Percentiles rank a stretch among this genome's conserved stretches.
These are phyloP conservation scores for Eumeta japonica DNA, from an alignment of 1,140 invertebrate species.

Conservation along the genomic window DNA sequence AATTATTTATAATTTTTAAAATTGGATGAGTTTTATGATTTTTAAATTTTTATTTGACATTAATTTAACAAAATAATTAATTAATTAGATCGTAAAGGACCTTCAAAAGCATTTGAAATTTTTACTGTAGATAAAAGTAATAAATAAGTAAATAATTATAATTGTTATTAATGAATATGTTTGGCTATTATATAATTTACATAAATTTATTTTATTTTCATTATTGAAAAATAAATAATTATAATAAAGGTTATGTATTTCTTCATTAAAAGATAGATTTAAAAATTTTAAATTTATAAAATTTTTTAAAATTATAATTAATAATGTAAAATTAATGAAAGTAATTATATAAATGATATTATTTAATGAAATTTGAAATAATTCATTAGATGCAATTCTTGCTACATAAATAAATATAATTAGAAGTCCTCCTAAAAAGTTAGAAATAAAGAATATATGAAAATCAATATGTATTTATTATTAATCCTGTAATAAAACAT, in stretches of 20 bases:
- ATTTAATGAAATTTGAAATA: slow-evolving; percentile 42
- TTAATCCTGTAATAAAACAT: slow-evolving; percentile 32
- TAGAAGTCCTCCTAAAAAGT: slow-evolving; percentile 59
- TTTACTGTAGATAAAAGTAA: slow-evolving; percentile 51
- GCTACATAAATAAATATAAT: slow-evolving; percentile 61
- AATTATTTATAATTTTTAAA: slow-evolving; percentile 54
- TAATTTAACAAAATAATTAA: too few relatives aligned
- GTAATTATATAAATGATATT: slow-evolving; percentile 13
- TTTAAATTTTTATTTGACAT: slow-evolving; percentile 40
- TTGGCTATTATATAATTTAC: slow-evolving; percentile 36
- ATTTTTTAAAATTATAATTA: slow-evolving; percentile 22
- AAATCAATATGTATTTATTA: slow-evolving; percentile 47
- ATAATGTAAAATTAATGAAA: slow-evolving; percentile 17
- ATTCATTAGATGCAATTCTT: slow-evolving; percentile 58
- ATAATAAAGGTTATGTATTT: slow-evolving; percentile 49
- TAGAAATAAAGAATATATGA: slow-evolving; percentile 57
- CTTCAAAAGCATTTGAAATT: slow-evolving; percentile 42
- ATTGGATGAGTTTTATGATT: slow-evolving; percentile 46
- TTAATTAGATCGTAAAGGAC: slow-evolving; percentile 19
- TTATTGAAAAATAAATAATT: slow-evolving; percentile 10
- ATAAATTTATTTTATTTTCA: slow-evolving; percentile 23
- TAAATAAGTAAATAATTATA: slow-evolving; percentile 56
- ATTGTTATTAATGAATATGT: slow-evolving; percentile 41
- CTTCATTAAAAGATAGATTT: slow-evolving; percentile 20
- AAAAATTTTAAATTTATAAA: slow-evolving; percentile 17